Evolutionary conservation across 2,888 invertebrate genomes (phyloP), one percentile per base, ranked within the genome.

Genomic region (Dasysyrphus albostriatus): DNA sequence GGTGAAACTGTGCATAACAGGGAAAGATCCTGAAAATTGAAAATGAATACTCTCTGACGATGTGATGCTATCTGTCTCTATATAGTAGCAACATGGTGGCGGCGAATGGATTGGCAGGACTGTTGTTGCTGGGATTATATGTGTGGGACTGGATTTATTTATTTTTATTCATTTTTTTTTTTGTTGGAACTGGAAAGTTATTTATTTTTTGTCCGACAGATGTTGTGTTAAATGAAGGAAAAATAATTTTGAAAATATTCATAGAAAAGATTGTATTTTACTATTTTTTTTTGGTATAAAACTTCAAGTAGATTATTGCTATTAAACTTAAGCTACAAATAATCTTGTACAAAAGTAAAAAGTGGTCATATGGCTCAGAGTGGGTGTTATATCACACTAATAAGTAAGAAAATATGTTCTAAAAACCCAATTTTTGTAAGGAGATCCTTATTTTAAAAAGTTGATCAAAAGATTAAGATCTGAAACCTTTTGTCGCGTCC

Each of bases 1-100:
- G 77, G 56, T 73, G 72, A 82, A 85, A 82, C 78, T 85, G 85
- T 77, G 74, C 82, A 78, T 85, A 82, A 78, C 72, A 82, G 24
- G 73, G 37, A 59, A 54, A 77, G 73, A 85, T 81, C 67, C 77
- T 44, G 63, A 82, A 82, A 85, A 85, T 85, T 85, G 82, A 82
- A 77, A 82, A 77, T 82, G 77, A 82, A 78, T 69, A 63, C 77
- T 77, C 42, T 39, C 77, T 73, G 82, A 78, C 56, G 54, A 61
- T 69, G 74, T 54, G 59, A 39, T 69, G 37, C 19, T 59, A 4
- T 19, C 3, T 47, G 1, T 19, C 10, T 14, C 12, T 4, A 51
- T 19, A 8, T 7, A 16, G 2, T 47, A 14, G 44, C 34, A 65
- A 49, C 47, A 16, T 8, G 29, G 19, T 47, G 9, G 58, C n/a